Evolutionary conservation across 2,113 vertebrate species (phyloP).

Genomic region (Pteropus alecto): DNA sequence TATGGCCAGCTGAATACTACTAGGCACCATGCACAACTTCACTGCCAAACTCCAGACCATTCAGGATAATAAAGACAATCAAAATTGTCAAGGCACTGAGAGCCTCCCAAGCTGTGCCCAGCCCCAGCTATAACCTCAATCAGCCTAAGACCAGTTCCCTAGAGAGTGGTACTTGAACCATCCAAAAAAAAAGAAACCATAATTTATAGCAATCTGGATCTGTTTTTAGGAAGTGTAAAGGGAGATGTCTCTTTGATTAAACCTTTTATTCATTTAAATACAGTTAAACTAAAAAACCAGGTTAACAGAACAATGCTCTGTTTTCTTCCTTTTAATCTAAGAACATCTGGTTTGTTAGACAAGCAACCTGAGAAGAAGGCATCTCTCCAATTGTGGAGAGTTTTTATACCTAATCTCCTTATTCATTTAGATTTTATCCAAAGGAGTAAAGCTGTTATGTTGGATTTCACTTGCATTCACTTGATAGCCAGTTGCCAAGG

Average conservation of each 20-base stretch:
- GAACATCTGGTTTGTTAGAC: constrained; percentile 51
- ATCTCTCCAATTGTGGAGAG: background rate
- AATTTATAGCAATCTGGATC: background rate
- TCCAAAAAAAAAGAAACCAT: background rate
- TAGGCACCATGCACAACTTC: background rate
- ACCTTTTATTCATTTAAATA: constrained; percentile 25
- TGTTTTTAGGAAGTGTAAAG: constrained; percentile 51
- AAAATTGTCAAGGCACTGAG: background rate
- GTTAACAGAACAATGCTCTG: background rate
- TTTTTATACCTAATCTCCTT: constrained; percentile 2
- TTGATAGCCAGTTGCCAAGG: constrained; percentile 3
- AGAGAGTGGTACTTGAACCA: background rate
- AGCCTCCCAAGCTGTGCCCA: background rate
- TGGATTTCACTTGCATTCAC: background rate
- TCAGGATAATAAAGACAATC: background rate
- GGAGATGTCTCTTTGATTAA: background rate
- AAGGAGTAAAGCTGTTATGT: constrained; percentile 24
- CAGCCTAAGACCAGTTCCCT: background rate
- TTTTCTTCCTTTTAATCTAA: constrained; percentile 2
- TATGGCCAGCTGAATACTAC: background rate
- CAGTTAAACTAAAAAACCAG: constrained; percentile 48
- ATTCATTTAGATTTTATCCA: constrained; percentile 36
- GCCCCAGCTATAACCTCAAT: background rate
- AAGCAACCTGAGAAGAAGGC: constrained; percentile 29
- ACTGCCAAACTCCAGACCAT: background rate